Conservation (phyloP, 2,113 vertebrate genomes). For the Astatoreochromis straeleni region DNA sequence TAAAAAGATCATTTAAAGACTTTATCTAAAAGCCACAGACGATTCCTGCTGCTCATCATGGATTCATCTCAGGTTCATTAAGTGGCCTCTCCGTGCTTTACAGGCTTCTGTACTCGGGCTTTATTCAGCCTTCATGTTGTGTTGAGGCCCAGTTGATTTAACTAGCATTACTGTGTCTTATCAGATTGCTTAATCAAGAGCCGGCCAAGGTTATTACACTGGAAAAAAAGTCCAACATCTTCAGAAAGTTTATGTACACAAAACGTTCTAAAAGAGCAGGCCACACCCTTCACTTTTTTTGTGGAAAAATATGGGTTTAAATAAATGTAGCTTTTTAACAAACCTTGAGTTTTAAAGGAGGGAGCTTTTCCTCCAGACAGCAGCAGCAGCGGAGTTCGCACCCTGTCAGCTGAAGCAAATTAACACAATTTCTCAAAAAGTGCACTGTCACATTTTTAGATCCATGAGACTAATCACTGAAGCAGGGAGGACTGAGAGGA, state of each 20-base stretch:
- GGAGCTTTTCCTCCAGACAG: not conserved
- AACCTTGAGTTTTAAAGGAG: not conserved
- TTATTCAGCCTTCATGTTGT: not conserved
- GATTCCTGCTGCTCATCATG: not conserved
- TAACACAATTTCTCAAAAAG: slow-evolving; percentile 25
- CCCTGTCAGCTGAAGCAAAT: slow-evolving; percentile 23
- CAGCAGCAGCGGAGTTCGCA: not conserved
- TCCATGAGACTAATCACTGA: slow-evolving; percentile 5
- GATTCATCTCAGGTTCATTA: not conserved
- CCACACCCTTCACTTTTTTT: not conserved
- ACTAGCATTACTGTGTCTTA: not conserved
- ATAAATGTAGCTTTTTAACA: not conserved
- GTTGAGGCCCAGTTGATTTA: not conserved
- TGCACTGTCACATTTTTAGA: slow-evolving; percentile 14
- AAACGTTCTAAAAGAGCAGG: not conserved
- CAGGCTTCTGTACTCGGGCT: not conserved
- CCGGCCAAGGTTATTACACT: not conserved
- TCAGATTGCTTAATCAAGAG: not conserved
- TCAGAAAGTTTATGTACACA: not conserved
- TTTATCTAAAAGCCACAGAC: not conserved
- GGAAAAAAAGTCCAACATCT: not conserved
- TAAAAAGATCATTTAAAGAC: not conserved
- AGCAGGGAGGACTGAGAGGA: not conserved
- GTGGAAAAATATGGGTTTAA: not conserved
- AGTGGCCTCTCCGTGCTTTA: not conserved